Evolutionary conservation across 2,797 vertebrate genomes (phyloP).

Genomic region (Sebastes minor): DNA sequence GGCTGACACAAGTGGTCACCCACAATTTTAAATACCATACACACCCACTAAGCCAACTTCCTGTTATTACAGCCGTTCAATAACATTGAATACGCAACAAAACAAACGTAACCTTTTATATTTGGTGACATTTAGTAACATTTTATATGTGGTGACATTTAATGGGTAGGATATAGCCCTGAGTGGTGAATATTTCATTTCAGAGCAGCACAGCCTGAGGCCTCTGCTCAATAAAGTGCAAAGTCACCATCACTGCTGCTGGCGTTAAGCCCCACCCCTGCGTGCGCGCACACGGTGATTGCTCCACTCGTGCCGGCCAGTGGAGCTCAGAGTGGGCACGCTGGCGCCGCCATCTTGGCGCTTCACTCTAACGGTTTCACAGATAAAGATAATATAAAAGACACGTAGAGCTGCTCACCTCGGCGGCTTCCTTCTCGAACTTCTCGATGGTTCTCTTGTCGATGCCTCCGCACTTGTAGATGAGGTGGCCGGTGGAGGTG

Average conservation of each 20-base stretch:
- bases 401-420: slow-evolving; percentile 73
- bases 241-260: slow-evolving; percentile 30
- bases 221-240: slow-evolving; percentile 21
- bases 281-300: slow-evolving; percentile 60
- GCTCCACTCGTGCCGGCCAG: slow-evolving; percentile 69
- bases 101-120: too few species aligned
- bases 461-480: slow-evolving; percentile 88
- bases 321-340: slow-evolving; percentile 57
- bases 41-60: neutral
- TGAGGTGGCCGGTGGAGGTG: slow-evolving; percentile 85
- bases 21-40: neutral
- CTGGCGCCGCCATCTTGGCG: slow-evolving; percentile 80
- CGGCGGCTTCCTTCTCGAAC: slow-evolving; percentile 87
- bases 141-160: neutral
- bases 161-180: neutral
- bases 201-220: neutral
- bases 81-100: neutral
- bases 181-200: too few species aligned
- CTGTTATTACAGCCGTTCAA: neutral
- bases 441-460: slow-evolving; percentile 89
- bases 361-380: neutral
- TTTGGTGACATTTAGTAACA: too few species aligned
- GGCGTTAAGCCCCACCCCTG: slow-evolving; percentile 63
- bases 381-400: neutral
- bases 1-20: too few species aligned